Evolutionary conservation across 2,797 vertebrate genomes (phyloP).

Genomic region (Pangasius larnaudii): DNA sequence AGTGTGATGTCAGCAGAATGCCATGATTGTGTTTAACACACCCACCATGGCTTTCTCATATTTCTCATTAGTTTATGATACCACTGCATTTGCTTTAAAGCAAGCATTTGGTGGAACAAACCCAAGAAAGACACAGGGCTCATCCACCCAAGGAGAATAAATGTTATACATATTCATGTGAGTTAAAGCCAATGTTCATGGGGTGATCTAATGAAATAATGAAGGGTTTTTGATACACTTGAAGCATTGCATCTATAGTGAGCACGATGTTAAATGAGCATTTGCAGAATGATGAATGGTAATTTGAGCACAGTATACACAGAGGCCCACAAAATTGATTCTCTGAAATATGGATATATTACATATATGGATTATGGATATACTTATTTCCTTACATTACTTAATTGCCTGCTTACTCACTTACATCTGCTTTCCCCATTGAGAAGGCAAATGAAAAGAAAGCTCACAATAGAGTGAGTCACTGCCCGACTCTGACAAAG

Average conservation of each 20-base stretch:
- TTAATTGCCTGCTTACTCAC: conserved; percentile 7
- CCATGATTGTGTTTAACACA: conserved; percentile 71
- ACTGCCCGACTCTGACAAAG: conserved; percentile 35
- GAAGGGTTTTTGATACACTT: not conserved
- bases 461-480: conserved; percentile 54
- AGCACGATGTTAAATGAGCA: not conserved
- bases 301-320: not conserved
- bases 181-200: not conserved
- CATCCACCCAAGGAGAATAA: not conserved
- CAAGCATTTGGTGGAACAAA: conserved; percentile 1
- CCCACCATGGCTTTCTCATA: conserved; percentile 62
- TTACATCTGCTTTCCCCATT: not conserved
- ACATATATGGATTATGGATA: not conserved
- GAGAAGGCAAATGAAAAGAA: conserved; percentile 49
- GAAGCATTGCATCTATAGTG: not conserved
- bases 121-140: not conserved
- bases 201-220: not conserved
- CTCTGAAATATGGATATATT: not conserved
- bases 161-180: not conserved
- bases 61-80: conserved; percentile 46
- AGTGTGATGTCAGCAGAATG: conserved; percentile 76
- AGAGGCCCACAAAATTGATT: not conserved
- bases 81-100: conserved; percentile 15
- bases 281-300: no score
- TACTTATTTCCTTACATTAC: not conserved